Conservation (phyloP, 2,797 vertebrate genomes). For the Sphaeramia orbicularis region DNA sequence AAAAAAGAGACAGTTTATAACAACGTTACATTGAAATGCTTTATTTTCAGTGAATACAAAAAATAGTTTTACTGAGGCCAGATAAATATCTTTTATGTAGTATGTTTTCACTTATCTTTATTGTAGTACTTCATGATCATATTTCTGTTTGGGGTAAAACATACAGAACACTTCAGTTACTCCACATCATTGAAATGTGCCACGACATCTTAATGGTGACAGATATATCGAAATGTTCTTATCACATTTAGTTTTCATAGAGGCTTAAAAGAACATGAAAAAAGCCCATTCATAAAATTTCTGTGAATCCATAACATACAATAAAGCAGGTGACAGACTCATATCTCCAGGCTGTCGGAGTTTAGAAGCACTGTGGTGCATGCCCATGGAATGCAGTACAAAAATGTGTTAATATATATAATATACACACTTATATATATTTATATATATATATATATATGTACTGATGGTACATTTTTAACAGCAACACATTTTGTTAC, state of each 20-base stretch:
- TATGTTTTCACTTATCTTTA: slow-evolving; percentile 64
- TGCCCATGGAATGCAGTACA: slow-evolving; percentile 77
- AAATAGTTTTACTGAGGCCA: slow-evolving; percentile 79
- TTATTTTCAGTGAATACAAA: slow-evolving; percentile 86
- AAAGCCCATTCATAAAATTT: slow-evolving; percentile 54
- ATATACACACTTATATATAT: slow-evolving; percentile 24
- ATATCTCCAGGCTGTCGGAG: slow-evolving; percentile 33
- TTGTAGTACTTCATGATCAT: slow-evolving; percentile 57
- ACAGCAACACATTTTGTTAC: slow-evolving; percentile 61
- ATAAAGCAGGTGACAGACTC: slow-evolving; percentile 58
- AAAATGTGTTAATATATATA: slow-evolving; percentile 70
- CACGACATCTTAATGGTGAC: slow-evolving; percentile 69
- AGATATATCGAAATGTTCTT: slow-evolving; percentile 59
- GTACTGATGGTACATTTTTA: slow-evolving; percentile 61
- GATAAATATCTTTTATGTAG: slow-evolving; percentile 80
- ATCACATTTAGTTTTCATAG: slow-evolving; percentile 62
- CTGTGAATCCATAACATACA: slow-evolving; percentile 59
- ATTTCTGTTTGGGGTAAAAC: slow-evolving; percentile 51
- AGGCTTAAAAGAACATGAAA: slow-evolving; percentile 56
- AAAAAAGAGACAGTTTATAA: slow-evolving; percentile 1
- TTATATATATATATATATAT: slow-evolving; percentile 25
- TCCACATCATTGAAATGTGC: slow-evolving; percentile 65
- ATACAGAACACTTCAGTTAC: slow-evolving; percentile 66
- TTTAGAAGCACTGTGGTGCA: slow-evolving; percentile 74
- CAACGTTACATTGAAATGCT: slow-evolving; percentile 74